These are phyloP conservation scores for Lasioglossum marginatum DNA, from an alignment of 2,888 invertebrate species.

Conservation along the genomic window DNA sequence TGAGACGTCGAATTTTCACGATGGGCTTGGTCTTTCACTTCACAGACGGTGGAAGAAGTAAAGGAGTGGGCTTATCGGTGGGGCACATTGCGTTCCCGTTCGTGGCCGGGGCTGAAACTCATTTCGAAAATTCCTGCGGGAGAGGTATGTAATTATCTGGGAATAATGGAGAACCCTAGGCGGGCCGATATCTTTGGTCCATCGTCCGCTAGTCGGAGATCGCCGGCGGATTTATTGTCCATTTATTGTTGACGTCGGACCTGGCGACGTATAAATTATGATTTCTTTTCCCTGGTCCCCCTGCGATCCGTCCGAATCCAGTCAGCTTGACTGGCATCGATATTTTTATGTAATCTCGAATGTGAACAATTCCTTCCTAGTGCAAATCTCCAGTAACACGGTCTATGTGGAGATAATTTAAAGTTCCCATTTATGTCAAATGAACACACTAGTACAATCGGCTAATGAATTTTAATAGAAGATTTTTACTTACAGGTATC, in stretches of 20 bases:
- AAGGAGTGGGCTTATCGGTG: conserved; percentile 36
- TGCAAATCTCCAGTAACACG: no score
- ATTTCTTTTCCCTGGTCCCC: conserved; percentile 37
- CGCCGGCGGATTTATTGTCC: conserved; percentile 64
- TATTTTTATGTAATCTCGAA: background rate
- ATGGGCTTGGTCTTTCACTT: background rate
- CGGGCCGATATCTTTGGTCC: conserved; percentile 65
- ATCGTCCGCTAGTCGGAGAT: conserved; percentile 12
- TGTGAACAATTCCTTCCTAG: background rate
- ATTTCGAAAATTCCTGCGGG: conserved; percentile 76
- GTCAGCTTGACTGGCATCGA: background rate
- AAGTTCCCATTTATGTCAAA: no score
- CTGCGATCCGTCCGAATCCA: conserved; percentile 5
- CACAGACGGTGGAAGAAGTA: background rate
- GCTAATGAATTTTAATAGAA: no score
- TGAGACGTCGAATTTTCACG: conserved; percentile 12
- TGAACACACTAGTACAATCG: no score
- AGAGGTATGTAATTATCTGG: conserved; percentile 76
- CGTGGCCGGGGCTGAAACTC: conserved; percentile 65
- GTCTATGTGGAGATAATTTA: no score
- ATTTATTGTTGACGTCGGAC: conserved; percentile 34
- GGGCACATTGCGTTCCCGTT: conserved; percentile 8
- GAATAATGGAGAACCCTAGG: conserved; percentile 75
- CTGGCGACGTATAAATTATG: conserved; percentile 61
- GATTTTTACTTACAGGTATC: no score